Evolutionary conservation across 2,113 vertebrate species (phyloP).

Genomic region (Blennius ocellaris): DNA sequence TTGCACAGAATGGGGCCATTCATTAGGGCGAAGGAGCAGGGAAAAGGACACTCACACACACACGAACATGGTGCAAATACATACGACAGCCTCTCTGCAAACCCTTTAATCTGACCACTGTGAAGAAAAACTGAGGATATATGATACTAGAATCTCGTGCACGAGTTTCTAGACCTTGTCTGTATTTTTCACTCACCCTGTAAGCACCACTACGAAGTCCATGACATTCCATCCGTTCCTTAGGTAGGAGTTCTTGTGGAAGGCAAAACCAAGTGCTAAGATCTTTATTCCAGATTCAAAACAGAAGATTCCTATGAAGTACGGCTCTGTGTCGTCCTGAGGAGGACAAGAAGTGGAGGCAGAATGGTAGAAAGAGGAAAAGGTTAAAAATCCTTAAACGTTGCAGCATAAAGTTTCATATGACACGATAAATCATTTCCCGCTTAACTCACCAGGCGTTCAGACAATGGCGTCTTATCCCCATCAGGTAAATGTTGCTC

Average conservation of each 20-base stretch:
- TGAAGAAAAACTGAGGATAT: not conserved
- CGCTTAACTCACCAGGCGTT: conserved; percentile 80
- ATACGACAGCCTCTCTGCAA: not conserved
- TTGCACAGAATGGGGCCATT: conserved; percentile 69
- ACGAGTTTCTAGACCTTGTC: too few species aligned
- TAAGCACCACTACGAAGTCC: conserved; percentile 80
- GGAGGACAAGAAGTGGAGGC: not conserved
- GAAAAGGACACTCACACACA: conserved; percentile 29
- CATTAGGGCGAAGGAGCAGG: conserved; percentile 64
- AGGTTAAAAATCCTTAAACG: not conserved
- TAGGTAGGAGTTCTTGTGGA: conserved; percentile 81
- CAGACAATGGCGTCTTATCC: conserved; percentile 86
- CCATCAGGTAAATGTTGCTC: conserved; percentile 85
- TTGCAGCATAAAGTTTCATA: too few species aligned
- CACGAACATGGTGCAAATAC: conserved; percentile 4
- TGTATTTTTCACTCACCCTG: conserved; percentile 65
- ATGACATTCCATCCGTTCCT: conserved; percentile 81
- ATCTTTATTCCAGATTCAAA: conserved; percentile 81
- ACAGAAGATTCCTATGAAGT: conserved; percentile 81
- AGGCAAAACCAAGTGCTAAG: conserved; percentile 77
- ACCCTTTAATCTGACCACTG: not conserved
- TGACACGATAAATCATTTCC: not conserved
- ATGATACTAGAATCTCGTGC: too few species aligned
- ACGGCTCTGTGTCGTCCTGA: conserved; percentile 79
- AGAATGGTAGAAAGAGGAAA: not conserved